Evolutionary conservation across 1,140 invertebrate genomes (phyloP).

Genomic region (Pseudomyrmex cubaensis): DNA sequence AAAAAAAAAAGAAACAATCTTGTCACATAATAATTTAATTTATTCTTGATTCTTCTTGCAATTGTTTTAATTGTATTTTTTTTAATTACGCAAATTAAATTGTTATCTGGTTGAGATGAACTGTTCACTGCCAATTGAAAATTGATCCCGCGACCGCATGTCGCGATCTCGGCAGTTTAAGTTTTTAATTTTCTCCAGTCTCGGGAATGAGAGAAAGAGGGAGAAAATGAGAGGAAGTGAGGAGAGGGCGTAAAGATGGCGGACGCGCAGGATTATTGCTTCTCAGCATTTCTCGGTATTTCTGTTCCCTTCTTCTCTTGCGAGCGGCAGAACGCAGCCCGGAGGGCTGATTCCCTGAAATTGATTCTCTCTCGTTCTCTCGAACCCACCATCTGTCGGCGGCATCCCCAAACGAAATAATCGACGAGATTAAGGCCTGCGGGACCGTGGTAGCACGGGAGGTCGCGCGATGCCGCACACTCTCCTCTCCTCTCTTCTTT

Average conservation of each 20-base stretch:
- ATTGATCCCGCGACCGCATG: constrained; percentile 27
- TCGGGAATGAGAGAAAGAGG: not conserved
- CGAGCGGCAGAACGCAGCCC: constrained; percentile 51
- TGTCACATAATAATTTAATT: not conserved
- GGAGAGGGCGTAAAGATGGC: not conserved
- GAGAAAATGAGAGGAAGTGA: too few relatives aligned
- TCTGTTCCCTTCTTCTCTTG: constrained; percentile 34
- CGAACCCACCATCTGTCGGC: constrained; percentile 72
- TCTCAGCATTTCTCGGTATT: constrained; percentile 67
- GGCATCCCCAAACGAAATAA: constrained; percentile 75
- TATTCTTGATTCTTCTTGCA: not conserved
- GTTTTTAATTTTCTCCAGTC: constrained; percentile 53
- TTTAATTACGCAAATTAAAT: constrained; percentile 3
- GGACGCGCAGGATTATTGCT: constrained; percentile 56
- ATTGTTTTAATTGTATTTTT: too few relatives aligned
- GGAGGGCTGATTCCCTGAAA: constrained; percentile 72
- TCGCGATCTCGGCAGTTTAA: constrained; percentile 39
- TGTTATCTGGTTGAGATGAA: not conserved
- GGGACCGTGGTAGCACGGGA: constrained; percentile 50
- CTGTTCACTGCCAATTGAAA: not conserved
- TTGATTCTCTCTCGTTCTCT: constrained; percentile 71
- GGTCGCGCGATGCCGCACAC: constrained; percentile 40
- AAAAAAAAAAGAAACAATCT: not conserved
- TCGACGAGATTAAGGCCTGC: constrained; percentile 71
- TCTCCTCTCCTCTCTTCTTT: not conserved